Evolutionary conservation across 2,888 invertebrate species (phyloP).

Genomic region (Pammene aurita): DNA sequence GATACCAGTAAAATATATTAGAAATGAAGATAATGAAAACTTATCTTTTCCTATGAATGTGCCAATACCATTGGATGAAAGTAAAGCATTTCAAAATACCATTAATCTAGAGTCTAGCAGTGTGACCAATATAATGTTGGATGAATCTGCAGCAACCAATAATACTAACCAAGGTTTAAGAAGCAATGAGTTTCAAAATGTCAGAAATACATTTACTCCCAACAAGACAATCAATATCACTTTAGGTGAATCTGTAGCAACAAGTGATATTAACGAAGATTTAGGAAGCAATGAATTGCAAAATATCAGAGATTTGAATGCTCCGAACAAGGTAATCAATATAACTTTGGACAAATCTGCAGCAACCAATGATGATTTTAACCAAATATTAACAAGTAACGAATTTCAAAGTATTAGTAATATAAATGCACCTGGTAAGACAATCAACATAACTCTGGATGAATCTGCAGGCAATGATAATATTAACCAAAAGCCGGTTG

Average conservation of each 20-base stretch:
- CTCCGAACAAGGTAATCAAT: background rate
- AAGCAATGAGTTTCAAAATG: too few relatives aligned
- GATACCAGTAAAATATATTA: background rate
- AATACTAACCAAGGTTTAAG: background rate
- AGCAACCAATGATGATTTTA: background rate
- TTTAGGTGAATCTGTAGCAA: background rate
- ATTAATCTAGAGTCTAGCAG: background rate
- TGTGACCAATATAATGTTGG: background rate
- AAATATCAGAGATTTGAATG: background rate
- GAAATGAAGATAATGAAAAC: background rate
- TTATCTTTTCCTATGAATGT: background rate
- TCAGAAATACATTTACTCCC: background rate
- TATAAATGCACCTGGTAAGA: slow-evolving; percentile 1
- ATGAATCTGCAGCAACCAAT: background rate
- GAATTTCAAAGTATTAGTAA: background rate
- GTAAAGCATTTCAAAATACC: background rate
- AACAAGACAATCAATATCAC: background rate
- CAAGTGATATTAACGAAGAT: background rate
- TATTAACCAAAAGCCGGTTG: slow-evolving; percentile 15
- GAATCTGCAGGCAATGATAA: background rate
- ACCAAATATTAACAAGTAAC: background rate
- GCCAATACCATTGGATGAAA: background rate
- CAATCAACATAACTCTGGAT: slow-evolving; percentile 20
- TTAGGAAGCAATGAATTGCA: background rate
- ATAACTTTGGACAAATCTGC: background rate